Percentiles rank a stretch among this genome's conserved stretches.
Evolutionary conservation across 2,797 vertebrate genomes (phyloP).

Genomic region (Selene dorsalis): DNA sequence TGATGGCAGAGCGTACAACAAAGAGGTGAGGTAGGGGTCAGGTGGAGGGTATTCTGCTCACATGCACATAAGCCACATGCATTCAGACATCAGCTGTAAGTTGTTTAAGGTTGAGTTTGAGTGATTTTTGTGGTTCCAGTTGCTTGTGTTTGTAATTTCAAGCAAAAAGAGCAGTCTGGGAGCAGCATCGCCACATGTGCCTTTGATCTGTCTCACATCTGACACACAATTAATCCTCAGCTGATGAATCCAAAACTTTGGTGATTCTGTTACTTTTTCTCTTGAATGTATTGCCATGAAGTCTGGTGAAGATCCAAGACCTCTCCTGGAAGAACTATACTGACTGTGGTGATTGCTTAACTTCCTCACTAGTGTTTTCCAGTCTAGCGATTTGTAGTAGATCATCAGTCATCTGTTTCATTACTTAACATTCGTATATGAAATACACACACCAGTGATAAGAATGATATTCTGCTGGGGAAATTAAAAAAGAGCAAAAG

Average conservation of each 20-base stretch:
- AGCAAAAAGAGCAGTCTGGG: background rate
- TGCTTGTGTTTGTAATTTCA: background rate
- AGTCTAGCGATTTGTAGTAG: no score
- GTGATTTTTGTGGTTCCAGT: slow-evolving; percentile 14
- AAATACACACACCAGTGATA: no score
- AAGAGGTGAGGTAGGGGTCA: slow-evolving; percentile 16
- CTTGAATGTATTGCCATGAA: background rate
- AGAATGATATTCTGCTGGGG: no score
- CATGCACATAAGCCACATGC: slow-evolving; percentile 2
- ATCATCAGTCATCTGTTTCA: no score
- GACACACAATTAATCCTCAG: background rate
- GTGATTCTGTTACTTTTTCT: background rate
- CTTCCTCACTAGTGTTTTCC: no score
- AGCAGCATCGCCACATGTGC: background rate
- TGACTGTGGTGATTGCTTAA: background rate
- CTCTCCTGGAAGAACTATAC: background rate
- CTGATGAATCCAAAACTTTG: background rate
- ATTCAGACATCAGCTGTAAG: background rate
- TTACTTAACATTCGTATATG: no score
- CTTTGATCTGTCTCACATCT: slow-evolving; percentile 2
- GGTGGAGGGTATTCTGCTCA: slow-evolving; percentile 36
- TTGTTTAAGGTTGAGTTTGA: slow-evolving; percentile 5
- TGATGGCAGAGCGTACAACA: slow-evolving; percentile 29
- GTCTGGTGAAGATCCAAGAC: no score
- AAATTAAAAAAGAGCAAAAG: no score